phyloP scores from a whole-genome alignment of 2,888 invertebrate species.

The Diaphora mendica region DNA sequence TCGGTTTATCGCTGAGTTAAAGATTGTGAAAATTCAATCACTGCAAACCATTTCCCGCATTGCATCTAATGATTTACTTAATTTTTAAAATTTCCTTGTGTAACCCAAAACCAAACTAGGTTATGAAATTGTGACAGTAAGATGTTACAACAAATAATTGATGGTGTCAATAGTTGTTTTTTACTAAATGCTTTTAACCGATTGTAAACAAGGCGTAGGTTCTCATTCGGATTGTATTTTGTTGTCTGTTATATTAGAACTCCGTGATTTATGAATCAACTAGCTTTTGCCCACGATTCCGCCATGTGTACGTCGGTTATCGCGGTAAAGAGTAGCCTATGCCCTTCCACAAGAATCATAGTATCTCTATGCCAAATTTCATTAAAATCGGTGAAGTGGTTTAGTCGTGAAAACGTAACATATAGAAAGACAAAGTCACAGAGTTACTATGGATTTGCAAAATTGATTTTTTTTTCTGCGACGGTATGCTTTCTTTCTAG shows the following conservation, averaged over 20 bases:
- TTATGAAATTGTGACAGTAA: conserved; percentile 9
- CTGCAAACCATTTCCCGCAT: conserved; percentile 1
- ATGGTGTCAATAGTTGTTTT: background rate
- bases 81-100: conserved; percentile 1
- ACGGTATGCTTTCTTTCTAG: background rate
- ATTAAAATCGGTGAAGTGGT: too few species aligned
- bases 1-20: conserved; percentile 9
- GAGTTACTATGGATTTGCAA: too few species aligned
- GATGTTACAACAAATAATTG: background rate
- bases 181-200: background rate
- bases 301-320: too few species aligned
- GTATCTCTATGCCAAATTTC: too few species aligned
- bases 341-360: too few species aligned
- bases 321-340: too few species aligned
- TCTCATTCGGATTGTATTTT: background rate
- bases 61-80: conserved; percentile 8
- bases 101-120: background rate
- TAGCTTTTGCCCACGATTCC: too few species aligned
- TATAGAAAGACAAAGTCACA: too few species aligned
- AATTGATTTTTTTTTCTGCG: too few species aligned
- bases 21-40: conserved; percentile 21
- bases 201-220: background rate
- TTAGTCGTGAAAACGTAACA: too few species aligned
- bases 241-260: background rate
- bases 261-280: background rate